Evolutionary conservation across 92 coral and sea anemone genomes (phyloP), one percentile per base, ranked within the genome.

Genomic region (Epizoanthus ramosus): DNA sequence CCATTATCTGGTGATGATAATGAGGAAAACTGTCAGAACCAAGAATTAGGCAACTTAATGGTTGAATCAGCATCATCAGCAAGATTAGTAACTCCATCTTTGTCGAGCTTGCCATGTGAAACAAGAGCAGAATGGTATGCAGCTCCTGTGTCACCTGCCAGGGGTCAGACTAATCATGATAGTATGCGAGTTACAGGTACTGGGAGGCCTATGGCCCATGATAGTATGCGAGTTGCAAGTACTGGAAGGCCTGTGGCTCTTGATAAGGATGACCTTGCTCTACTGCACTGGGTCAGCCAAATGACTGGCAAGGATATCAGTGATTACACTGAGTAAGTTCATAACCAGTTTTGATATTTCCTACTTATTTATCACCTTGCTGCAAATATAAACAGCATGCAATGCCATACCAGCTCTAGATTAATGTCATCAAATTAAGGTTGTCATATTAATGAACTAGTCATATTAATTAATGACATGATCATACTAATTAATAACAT

Each of bases 231-330:
- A 24, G 16, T 21, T 6, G 2, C 71, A 67, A 41, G 23, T 39
- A 52, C 22, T 28, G 79, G 79, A 50, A 17, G 43, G 63, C 64
- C 79, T 73, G 79, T 73, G 64, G 63, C 37, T 22, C 35, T 4
- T 23, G 43, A 54, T 12, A 28, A 2, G 57, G 63, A 31, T 28
- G 64, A 73, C 23, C 15, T 31, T 12, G 63, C 24, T 2, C 61
- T 73, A 4, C 79, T 73, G 28, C 64, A 73, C 50, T 73, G 79
- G 79, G 79, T 73, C 35, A 50, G 63, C 64, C 0, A 23, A 41
- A 43, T 73, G 33, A 73, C 79, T 18, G 64, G 79, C 16, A 37
- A 73, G 63, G 19, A 15, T 13, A 50, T 73, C 19, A 73, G 45
- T 23, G 21, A 39, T 5, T 73, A 73, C 15, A n/a, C 25, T 0